phyloP scores from a whole-genome alignment of 1,140 invertebrate genomes.

The fruit fly (Drosophila melanogaster) region Release_6_plus_ISO1_MT NT_037436.4:2507001-2507500 shows the following conservation, averaged over 20 bases:
- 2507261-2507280: constrained; percentile 31
- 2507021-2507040: constrained; percentile 62
- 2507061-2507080: constrained; percentile 48
- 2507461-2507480: constrained; percentile 37
- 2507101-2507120: constrained; percentile 31
- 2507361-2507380: constrained; percentile 23
- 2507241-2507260: constrained; percentile 15
- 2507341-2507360: neutral
- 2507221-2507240: constrained; percentile 25
- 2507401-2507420: constrained; percentile 75
- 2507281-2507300: constrained; percentile 50
- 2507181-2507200: constrained; percentile 35
- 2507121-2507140: constrained; percentile 36
- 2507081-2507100: constrained; percentile 35
- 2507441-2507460: constrained; percentile 73
- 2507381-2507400: constrained; percentile 37
- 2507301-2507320: constrained; percentile 6
- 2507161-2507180: constrained; percentile 15
- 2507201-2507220: constrained; percentile 35
- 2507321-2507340: neutral
- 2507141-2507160: constrained; percentile 53
- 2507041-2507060: constrained; percentile 43
- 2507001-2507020: constrained; percentile 22
- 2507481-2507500: constrained; percentile 47
- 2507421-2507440: constrained; percentile 68